Base-by-base conservation (phyloP, 2,113 vertebrate species). In the Larimichthys crocea region DNA sequence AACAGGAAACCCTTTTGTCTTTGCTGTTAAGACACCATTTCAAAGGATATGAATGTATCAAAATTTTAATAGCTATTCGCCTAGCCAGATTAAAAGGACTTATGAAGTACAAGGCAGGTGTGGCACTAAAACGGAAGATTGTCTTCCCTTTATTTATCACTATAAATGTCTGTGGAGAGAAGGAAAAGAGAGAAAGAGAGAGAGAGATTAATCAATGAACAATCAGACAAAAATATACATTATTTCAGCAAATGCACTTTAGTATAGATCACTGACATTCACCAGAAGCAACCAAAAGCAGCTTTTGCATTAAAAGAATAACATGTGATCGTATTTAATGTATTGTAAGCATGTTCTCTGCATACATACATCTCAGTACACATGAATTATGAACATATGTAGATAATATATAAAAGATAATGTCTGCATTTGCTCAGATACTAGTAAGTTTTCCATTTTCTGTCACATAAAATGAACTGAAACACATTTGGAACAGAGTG, bases 31-130 rank as follows among this genome's bases (percentile, higher is more conserved):
- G 55, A 85, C 87, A 89, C 66, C 71, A 75, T 84, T 90, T 93
- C 63, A 97, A 99, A 99, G 98, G 98, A 99, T 99, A 99, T 99
- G 98, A 98, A 97, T 99, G 98, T 97, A 99, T 99, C 97, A 99
- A 99, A 98, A 99, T 99, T 97, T 99, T 99, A 97, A 99, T 99
- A 96, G 98, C 98, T 97, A 99, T 95, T 97, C 93, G 97, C 96
- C 98, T 97, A 95, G 97, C 90, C 87, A 94, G 95, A 95, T 96
- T 99, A 94, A 99, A 97, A 97, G 98, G 98, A 95, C 95, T 98
- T 97, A 99, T 97, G 97, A 99, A 98, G 96, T 99, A 99, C 97
- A 99, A 97, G 94, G 98, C 97, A 96, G 98, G 96, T 74, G 95
- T 98, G 96, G 98, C 98, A 97, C 97, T 99, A 96, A 99, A 99